A percentile compares a stretch with the other conserved stretches of the same genome.
These are phyloP conservation scores for Pyrochroa serraticornis DNA, from an alignment of 2,888 invertebrate species.

Conservation along the genomic window DNA sequence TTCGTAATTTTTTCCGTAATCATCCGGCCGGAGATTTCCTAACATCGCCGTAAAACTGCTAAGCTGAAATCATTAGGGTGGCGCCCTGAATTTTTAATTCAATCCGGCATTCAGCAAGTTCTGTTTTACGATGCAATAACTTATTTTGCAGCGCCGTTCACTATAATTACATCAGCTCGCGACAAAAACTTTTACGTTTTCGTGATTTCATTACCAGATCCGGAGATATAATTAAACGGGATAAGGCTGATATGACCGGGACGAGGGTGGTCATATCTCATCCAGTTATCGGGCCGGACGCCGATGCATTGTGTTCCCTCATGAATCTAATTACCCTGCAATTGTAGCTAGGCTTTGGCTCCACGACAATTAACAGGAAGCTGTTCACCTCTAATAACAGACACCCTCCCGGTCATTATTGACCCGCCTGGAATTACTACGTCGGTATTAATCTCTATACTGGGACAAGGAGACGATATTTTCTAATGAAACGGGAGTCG, in stretches of 20 bases:
- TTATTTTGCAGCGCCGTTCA: conserved; percentile 1
- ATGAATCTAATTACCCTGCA: conserved; percentile 44
- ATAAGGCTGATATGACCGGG: conserved; percentile 24
- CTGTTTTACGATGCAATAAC: conserved; percentile 7
- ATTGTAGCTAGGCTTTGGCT: conserved; percentile 38
- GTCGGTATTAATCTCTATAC: conserved; percentile 11
- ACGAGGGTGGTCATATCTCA: conserved; percentile 26
- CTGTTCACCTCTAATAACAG: conserved; percentile 35
- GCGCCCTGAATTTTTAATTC: conserved; percentile 3
- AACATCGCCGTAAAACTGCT: neutral
- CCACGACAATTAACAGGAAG: conserved; percentile 43
- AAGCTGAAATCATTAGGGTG: neutral
- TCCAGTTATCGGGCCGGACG: conserved; percentile 37
- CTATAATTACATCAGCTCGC: conserved; percentile 1
- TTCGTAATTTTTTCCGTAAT: too few relatives aligned
- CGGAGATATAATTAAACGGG: conserved; percentile 17
- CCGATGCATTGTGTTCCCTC: conserved; percentile 35
- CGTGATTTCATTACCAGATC: neutral
- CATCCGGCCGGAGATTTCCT: neutral
- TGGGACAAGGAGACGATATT: conserved; percentile 14
- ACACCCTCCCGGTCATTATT: neutral
- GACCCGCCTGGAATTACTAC: neutral
- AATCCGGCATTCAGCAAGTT: neutral
- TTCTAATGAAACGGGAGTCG: conserved; percentile 5
- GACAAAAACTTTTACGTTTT: neutral